A percentile compares a stretch with the other conserved stretches of the same genome.
These are phyloP conservation scores for Acronicta psi DNA, from an alignment of 2,888 invertebrate species.

Conservation along the genomic window DNA sequence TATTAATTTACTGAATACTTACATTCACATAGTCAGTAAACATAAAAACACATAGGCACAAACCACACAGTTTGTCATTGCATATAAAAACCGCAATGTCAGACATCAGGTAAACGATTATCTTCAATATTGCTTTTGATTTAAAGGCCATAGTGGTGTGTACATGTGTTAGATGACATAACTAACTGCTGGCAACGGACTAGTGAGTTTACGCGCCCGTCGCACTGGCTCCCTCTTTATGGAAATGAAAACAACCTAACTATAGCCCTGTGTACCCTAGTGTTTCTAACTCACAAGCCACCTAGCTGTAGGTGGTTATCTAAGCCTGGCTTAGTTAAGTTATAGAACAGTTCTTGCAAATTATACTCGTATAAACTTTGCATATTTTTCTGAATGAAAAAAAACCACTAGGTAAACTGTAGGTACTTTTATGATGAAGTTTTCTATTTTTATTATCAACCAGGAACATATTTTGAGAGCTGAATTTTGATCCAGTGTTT, in stretches of 20 bases:
- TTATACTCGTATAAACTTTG: conserved; percentile 7
- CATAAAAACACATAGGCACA: conserved; percentile 37
- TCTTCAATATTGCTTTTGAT: conserved; percentile 26
- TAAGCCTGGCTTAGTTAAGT: conserved; percentile 24
- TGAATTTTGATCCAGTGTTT: not conserved
- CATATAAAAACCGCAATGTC: conserved; percentile 30
- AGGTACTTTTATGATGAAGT: not conserved
- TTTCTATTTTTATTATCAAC: not conserved
- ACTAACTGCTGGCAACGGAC: conserved; percentile 41
- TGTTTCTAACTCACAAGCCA: conserved; percentile 28
- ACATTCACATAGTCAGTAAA: conserved; percentile 28
- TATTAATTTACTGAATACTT: conserved; percentile 39
- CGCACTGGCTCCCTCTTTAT: conserved; percentile 58
- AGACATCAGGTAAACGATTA: conserved; percentile 30
- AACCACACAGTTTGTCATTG: conserved; percentile 40
- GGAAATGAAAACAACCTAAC: conserved; percentile 71
- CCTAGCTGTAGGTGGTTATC: conserved; percentile 18
- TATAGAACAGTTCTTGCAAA: conserved; percentile 25
- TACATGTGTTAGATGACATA: conserved; percentile 45
- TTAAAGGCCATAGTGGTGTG: conserved; percentile 47
- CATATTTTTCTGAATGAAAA: not conserved
- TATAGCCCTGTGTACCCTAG: conserved; percentile 55
- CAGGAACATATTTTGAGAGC: not conserved
- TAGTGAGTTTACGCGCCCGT: conserved; percentile 53
- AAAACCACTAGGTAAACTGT: not conserved